Percentiles rank a stretch among this genome's conserved stretches.
Conservation (phyloP, 2,113 vertebrate genomes). For the Chaetura pelagica region DNA sequence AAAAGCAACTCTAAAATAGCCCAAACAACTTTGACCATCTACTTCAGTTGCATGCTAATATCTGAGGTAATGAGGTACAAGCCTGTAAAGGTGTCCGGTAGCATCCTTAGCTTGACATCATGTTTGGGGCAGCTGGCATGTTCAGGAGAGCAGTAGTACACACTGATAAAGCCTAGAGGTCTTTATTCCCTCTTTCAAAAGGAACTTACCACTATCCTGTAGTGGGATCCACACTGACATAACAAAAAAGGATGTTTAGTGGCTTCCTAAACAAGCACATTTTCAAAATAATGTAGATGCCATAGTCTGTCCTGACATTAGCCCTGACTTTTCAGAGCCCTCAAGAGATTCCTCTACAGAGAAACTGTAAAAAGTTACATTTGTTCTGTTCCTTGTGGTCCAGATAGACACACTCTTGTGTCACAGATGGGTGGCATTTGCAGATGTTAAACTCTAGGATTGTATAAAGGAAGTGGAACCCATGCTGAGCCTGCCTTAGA, state of each 20-base stretch:
- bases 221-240: neutral
- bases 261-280: neutral
- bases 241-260: neutral
- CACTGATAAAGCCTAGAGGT: neutral
- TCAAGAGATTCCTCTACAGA: neutral
- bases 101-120: neutral
- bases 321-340: neutral
- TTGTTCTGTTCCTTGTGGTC: neutral
- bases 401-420: accelerated
- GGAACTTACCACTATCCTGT: neutral
- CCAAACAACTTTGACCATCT: neutral
- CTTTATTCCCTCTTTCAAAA: neutral
- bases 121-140: neutral
- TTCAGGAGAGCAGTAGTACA: neutral
- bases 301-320: neutral
- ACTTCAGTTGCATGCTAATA: neutral
- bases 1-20: neutral
- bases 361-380: neutral
- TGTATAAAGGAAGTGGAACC: neutral
- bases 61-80: neutral
- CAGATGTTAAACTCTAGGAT: neutral
- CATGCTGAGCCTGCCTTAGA: neutral
- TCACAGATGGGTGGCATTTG: neutral
- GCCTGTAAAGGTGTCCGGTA: neutral
- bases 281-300: neutral